These are phyloP conservation scores for Microchrysa polita DNA, from an alignment of 2,888 invertebrate genomes.

Conservation along the genomic window DNA sequence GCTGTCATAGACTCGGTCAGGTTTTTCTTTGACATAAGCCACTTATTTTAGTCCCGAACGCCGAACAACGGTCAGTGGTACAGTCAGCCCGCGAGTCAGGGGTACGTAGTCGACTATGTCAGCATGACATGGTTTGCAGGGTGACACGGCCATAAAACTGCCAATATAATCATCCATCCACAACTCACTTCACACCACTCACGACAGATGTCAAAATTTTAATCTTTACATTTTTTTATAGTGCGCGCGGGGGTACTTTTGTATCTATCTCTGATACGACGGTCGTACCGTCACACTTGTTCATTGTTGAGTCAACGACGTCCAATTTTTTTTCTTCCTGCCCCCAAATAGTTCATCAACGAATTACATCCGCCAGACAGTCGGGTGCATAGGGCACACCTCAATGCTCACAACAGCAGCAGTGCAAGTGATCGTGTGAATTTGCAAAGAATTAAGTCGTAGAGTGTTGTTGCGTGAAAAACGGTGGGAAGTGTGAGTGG, in stretches of 20 bases:
- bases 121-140: no score
- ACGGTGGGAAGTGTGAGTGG: slow-evolving; percentile 17
- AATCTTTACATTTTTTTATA: slow-evolving; percentile 19
- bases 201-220: slow-evolving; percentile 23
- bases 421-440: not conserved
- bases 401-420: slow-evolving; percentile 23
- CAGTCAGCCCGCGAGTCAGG: no score
- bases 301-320: slow-evolving; percentile 5
- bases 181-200: slow-evolving; percentile 29
- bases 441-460: slow-evolving; percentile 36
- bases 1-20: no score
- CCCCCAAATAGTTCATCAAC: not conserved
- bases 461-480: slow-evolving; percentile 12
- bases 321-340: not conserved
- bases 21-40: no score
- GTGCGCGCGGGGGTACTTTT: slow-evolving; percentile 28
- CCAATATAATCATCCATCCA: no score
- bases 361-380: not conserved
- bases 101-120: no score
- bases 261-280: no score
- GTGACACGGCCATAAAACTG: no score
- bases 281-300: slow-evolving; percentile 23
- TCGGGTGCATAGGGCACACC: not conserved
- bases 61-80: no score
- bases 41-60: no score